Percentiles rank a stretch among this genome's conserved stretches.
Conservation (phyloP, 2,888 invertebrate species). For the Tetragonula carbonaria region DNA sequence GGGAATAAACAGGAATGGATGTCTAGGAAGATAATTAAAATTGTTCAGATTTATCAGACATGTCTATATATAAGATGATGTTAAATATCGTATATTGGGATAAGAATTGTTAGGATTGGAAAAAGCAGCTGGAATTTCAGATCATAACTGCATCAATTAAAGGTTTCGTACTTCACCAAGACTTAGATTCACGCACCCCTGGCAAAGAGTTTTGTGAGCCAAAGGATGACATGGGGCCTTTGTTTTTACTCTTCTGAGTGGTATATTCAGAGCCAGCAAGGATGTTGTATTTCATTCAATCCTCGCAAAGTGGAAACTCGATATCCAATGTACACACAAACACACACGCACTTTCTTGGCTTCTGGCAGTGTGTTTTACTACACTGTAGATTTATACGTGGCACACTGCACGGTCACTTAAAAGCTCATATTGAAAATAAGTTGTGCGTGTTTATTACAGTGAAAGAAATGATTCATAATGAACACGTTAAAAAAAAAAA, state of each 20-base stretch:
- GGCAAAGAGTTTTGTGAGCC: conserved; percentile 69
- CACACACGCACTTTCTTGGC: conserved; percentile 67
- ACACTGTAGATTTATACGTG: conserved; percentile 63
- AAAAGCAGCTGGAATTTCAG: conserved; percentile 63
- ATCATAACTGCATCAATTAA: conserved; percentile 69
- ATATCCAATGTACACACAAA: conserved; percentile 65
- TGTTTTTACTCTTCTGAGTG: conserved; percentile 65
- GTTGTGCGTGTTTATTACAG: conserved; percentile 49
- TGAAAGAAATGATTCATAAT: conserved; percentile 50
- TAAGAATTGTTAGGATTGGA: conserved; percentile 46
- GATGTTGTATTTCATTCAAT: conserved; percentile 66
- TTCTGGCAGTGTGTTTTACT: conserved; percentile 59
- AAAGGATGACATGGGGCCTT: conserved; percentile 66
- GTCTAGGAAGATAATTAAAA: conserved; percentile 64
- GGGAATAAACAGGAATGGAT: conserved; percentile 48
- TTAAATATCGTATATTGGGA: conserved; percentile 57
- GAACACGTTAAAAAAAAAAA: conserved; percentile 53
- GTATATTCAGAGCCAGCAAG: conserved; percentile 65
- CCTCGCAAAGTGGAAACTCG: conserved; percentile 64
- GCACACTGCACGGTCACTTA: conserved; percentile 69
- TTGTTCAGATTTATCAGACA: conserved; percentile 47
- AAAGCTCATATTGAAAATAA: conserved; percentile 52
- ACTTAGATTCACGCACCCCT: conserved; percentile 68
- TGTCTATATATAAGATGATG: conserved; percentile 51
- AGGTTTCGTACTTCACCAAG: conserved; percentile 70